A percentile compares a stretch with the other conserved stretches of the same genome.
phyloP scores from a whole-genome alignment of 2,888 invertebrate species.

The Nemotelus nigrinus region DNA sequence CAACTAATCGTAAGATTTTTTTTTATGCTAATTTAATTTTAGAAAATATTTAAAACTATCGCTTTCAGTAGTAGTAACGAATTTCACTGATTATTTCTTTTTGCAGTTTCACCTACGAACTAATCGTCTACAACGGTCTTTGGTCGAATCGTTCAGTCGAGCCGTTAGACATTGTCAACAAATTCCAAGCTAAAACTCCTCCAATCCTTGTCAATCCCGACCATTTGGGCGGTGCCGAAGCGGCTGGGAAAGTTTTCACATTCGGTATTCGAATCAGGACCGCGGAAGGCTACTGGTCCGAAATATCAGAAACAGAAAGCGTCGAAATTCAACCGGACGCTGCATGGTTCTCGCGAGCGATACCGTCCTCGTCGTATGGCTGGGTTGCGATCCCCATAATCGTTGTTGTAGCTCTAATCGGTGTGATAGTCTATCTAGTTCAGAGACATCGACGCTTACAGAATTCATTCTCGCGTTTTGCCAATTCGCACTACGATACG shows the following conservation, averaged over 20 bases:
- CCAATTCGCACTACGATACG: conserved; percentile 86
- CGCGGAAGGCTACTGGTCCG: conserved; percentile 58
- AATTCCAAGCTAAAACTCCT: conserved; percentile 66
- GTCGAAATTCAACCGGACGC: conserved; percentile 53
- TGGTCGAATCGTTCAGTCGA: conserved; percentile 66
- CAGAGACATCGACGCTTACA: conserved; percentile 78
- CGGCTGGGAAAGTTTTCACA: conserved; percentile 68
- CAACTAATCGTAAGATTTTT: too few relatives aligned
- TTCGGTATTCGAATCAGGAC: conserved; percentile 74
- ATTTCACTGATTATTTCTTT: conserved; percentile 35
- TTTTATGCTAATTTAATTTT: too few relatives aligned
- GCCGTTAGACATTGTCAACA: conserved; percentile 59
- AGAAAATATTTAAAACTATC: too few relatives aligned
- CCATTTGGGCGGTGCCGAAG: conserved; percentile 66
- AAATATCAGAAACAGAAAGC: conserved; percentile 54
- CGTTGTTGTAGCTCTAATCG: conserved; percentile 67
- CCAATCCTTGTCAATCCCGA: conserved; percentile 60
- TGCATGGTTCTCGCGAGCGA: conserved; percentile 51
- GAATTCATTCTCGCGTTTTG: conserved; percentile 82
- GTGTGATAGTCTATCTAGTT: conserved; percentile 71
- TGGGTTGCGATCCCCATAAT: conserved; percentile 70
- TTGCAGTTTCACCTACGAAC: conserved; percentile 70
- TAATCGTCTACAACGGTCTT: conserved; percentile 71
- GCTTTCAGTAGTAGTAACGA: too few relatives aligned
- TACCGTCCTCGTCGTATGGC: conserved; percentile 53